Conservation (phyloP, 2,797 vertebrate species). For the Bradypus variegatus region DNA sequence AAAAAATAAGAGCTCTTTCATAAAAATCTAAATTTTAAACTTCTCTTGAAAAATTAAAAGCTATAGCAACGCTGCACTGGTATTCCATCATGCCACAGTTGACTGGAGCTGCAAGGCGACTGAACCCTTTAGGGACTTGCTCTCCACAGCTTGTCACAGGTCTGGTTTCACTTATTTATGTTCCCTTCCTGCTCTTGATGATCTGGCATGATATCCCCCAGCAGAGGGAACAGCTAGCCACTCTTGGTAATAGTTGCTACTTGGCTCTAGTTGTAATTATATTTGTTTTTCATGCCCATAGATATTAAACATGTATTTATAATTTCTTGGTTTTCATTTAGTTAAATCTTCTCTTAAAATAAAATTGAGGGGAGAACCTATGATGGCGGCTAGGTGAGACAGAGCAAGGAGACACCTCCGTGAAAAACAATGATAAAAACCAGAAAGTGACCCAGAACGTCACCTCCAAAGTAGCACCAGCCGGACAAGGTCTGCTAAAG, state of each 20-base stretch:
- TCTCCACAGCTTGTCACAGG: not conserved
- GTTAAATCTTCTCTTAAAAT: not conserved
- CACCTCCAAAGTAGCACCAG: no score
- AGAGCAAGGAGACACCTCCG: no score
- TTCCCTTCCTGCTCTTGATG: not conserved
- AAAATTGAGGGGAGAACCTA: no score
- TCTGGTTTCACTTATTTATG: not conserved
- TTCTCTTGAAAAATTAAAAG: not conserved
- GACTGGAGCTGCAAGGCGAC: rapidly evolving
- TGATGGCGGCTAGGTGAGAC: no score
- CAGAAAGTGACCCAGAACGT: no score
- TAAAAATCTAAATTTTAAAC: not conserved
- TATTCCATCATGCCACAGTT: not conserved
- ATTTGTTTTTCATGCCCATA: not conserved
- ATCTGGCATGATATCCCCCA: no score
- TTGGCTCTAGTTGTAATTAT: not conserved
- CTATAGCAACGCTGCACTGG: not conserved
- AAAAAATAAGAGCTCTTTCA: not conserved
- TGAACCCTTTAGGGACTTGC: not conserved
- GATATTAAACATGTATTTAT: not conserved
- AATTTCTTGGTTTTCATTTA: not conserved
- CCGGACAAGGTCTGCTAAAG: no score
- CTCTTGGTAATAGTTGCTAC: not conserved
- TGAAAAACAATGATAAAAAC: no score
- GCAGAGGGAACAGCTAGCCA: not conserved